A percentile compares a stretch with the other conserved stretches of the same genome.
Evolutionary conservation across 2,113 vertebrate species (phyloP).

Genomic region (Salvelinus alpinus): DNA sequence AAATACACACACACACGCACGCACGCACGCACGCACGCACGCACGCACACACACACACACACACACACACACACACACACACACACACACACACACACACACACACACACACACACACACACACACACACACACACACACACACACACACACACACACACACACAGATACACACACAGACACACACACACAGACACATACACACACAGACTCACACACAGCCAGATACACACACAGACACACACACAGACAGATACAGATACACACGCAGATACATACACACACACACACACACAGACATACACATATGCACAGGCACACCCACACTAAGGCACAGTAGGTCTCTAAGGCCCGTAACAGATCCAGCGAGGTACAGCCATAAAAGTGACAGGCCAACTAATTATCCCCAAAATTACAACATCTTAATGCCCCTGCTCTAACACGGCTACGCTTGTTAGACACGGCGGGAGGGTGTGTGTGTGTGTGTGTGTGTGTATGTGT

Average conservation of each 20-base stretch:
- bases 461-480: slow-evolving; percentile 16
- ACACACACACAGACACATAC: neutral
- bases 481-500: slow-evolving; percentile 58
- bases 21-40: too few relatives aligned
- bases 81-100: neutral
- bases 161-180: neutral
- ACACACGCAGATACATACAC: slow-evolving; percentile 26
- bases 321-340: neutral
- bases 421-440: slow-evolving; percentile 70
- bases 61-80: neutral
- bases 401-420: slow-evolving; percentile 79
- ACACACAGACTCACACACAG: too few relatives aligned
- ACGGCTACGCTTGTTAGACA: slow-evolving; percentile 56
- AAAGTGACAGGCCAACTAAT: slow-evolving; percentile 81
- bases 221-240: neutral
- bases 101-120: slow-evolving; percentile 31
- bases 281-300: slow-evolving; percentile 28
- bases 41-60: too few relatives aligned
- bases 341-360: slow-evolving; percentile 66
- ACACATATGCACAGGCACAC: slow-evolving; percentile 8
- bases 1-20: neutral
- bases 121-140: slow-evolving; percentile 25
- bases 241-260: slow-evolving; percentile 10
- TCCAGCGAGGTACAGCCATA: slow-evolving; percentile 72
- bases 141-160: slow-evolving; percentile 3